Conservation (phyloP, 2,113 vertebrate species). For the Nothobranchius kuhntae region DNA sequence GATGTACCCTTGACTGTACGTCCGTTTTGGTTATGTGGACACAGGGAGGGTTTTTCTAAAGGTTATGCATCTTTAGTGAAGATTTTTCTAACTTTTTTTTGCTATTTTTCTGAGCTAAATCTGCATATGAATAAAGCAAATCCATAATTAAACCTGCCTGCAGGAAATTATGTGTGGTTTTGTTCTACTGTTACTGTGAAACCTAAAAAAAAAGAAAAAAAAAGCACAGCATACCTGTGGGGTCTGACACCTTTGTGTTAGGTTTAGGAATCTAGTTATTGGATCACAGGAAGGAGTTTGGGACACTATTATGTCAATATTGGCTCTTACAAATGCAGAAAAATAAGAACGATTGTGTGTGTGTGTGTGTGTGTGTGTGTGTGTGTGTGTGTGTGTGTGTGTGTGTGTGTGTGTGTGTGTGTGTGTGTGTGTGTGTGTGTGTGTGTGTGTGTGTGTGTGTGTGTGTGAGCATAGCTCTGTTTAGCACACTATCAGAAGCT, state of each 20-base stretch:
- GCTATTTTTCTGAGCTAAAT: no score
- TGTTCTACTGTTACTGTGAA: background rate
- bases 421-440: slow-evolving; percentile 16
- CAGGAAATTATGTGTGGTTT: slow-evolving; percentile 23
- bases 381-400: background rate
- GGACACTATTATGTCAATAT: background rate
- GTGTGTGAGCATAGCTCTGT: slow-evolving; percentile 20
- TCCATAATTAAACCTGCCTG: slow-evolving; percentile 37
- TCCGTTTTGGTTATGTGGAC: slow-evolving; percentile 23
- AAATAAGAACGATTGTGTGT: slow-evolving; percentile 14
- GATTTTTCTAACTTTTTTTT: no score
- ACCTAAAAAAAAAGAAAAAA: background rate
- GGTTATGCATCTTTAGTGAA: slow-evolving; percentile 8
- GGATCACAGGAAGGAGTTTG: background rate
- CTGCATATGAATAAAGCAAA: slow-evolving; percentile 2
- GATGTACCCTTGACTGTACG: slow-evolving; percentile 25
- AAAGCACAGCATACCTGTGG: background rate
- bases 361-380: background rate
- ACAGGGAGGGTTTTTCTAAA: slow-evolving; percentile 40
- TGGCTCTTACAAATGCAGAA: background rate
- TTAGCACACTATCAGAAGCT: slow-evolving; percentile 63
- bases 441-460: no score
- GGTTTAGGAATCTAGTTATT: background rate
- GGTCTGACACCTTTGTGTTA: background rate
- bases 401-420: slow-evolving; percentile 2